These are phyloP conservation scores for Helobdella robusta DNA, from an alignment of 2,888 invertebrate species.

Conservation along the genomic window DNA sequence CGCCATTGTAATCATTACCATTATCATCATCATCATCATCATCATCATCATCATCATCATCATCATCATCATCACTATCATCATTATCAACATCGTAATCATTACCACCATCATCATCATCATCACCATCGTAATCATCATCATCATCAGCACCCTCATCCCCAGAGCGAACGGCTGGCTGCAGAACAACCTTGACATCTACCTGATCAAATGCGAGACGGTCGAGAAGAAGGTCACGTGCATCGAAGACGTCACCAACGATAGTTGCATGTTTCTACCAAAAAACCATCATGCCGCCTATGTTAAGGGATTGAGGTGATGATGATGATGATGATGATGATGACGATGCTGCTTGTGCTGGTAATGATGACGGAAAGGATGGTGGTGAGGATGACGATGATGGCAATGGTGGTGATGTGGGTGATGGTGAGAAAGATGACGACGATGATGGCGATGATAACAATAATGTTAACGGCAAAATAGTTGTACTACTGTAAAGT, in stretches of 20 bases:
- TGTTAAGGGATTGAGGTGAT: slow-evolving; percentile 37
- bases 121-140: background rate
- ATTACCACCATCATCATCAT: slow-evolving; percentile 4
- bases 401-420: too few relatives aligned
- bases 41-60: slow-evolving; percentile 24
- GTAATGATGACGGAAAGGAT: too few relatives aligned
- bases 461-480: too few relatives aligned
- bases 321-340: too few relatives aligned
- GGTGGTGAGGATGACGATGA: too few relatives aligned
- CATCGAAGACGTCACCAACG: slow-evolving; percentile 31
- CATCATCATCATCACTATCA: slow-evolving; percentile 12
- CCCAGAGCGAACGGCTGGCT: slow-evolving; percentile 36
- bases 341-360: too few relatives aligned
- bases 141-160: slow-evolving; percentile 34
- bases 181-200: slow-evolving; percentile 33
- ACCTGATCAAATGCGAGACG: slow-evolving; percentile 36
- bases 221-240: slow-evolving; percentile 33
- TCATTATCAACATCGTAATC: background rate
- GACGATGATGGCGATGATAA: too few relatives aligned
- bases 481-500: too few relatives aligned
- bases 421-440: too few relatives aligned
- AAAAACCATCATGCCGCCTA: slow-evolving; percentile 34
- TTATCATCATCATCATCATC: slow-evolving; percentile 24
- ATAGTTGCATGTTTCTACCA: slow-evolving; percentile 34
- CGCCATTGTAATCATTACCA: slow-evolving; percentile 18